phyloP scores from a whole-genome alignment of 2,113 vertebrate species.

The Notothenia coriiceps region DNA sequence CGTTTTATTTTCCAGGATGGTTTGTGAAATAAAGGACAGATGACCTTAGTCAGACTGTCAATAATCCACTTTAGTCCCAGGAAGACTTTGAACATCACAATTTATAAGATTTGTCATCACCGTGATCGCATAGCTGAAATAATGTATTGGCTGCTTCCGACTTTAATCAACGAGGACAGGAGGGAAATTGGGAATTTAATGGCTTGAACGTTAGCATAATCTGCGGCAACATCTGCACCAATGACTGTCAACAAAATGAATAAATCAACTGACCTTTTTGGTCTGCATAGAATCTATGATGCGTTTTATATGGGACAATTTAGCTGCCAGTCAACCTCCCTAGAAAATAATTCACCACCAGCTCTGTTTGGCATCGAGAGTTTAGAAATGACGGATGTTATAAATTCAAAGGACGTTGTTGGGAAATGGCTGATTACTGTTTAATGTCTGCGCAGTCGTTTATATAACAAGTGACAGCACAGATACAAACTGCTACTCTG shows the following conservation, averaged over 20 bases:
- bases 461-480: neutral
- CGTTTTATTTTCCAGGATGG: neutral
- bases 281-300: slow-evolving; percentile 7
- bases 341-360: neutral
- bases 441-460: neutral
- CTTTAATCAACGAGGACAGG: slow-evolving; percentile 29
- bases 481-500: neutral
- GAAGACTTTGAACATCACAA: neutral
- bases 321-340: slow-evolving; percentile 9
- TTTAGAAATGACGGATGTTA: slow-evolving; percentile 24
- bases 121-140: neutral
- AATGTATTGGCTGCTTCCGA: slow-evolving; percentile 15
- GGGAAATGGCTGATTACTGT: slow-evolving; percentile 14
- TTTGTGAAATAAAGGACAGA: neutral
- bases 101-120: neutral
- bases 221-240: neutral
- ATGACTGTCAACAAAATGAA: slow-evolving; percentile 3
- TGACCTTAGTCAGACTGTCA: neutral
- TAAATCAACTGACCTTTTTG: slow-evolving; percentile 19
- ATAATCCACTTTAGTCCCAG: neutral
- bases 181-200: slow-evolving; percentile 11
- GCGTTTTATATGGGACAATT: slow-evolving; percentile 14
- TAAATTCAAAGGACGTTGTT: neutral
- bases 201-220: slow-evolving; percentile 19
- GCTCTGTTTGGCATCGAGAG: neutral